Conservation (phyloP, 2,113 vertebrate species). For the Choloepus hoffmanni region DNA sequence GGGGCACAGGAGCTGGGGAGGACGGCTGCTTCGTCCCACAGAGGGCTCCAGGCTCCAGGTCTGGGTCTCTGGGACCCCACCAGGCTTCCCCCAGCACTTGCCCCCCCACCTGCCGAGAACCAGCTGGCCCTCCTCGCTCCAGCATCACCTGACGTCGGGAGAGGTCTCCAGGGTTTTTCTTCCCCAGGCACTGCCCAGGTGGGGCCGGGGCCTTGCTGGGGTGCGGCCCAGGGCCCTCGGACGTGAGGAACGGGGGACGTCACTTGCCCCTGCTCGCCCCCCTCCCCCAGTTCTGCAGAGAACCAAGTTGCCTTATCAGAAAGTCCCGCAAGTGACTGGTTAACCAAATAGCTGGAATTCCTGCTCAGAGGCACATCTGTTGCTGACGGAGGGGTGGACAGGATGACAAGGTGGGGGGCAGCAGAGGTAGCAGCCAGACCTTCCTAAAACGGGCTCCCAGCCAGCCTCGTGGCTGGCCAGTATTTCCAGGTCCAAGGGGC, state of each 20-base stretch:
- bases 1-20: too few relatives aligned
- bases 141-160: fast-evolving
- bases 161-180: background rate
- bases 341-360: constrained; percentile 73
- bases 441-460: background rate
- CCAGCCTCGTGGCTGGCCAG: background rate
- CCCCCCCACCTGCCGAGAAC: background rate
- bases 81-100: background rate
- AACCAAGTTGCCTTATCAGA: constrained; percentile 69
- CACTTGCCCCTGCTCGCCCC: background rate
- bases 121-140: background rate
- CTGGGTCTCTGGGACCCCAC: background rate
- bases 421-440: constrained; percentile 34
- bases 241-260: background rate
- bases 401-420: background rate
- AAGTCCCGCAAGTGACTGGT: constrained; percentile 58
- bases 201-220: background rate
- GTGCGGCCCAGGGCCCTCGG: background rate
- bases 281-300: background rate
- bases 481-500: background rate
- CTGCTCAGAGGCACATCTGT: constrained; percentile 73
- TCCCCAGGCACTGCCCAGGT: background rate
- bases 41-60: too few relatives aligned
- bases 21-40: fast-evolving
- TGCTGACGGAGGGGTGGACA: constrained; percentile 74